phyloP scores from a whole-genome alignment of 2,888 invertebrate species.

The Cheiracanthium punctorium region DNA sequence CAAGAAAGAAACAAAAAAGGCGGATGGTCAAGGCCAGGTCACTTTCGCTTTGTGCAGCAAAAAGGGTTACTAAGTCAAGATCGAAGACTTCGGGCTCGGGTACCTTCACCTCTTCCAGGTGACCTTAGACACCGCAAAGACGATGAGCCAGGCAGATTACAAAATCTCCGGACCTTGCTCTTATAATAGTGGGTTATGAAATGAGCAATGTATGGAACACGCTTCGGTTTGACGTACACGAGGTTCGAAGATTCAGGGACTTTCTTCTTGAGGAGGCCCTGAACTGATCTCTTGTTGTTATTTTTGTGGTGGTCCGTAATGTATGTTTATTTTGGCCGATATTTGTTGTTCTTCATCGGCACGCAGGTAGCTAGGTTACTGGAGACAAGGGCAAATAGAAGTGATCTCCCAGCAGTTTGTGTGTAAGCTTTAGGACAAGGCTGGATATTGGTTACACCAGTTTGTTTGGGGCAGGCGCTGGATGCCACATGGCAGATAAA shows the following conservation, averaged over 20 bases:
- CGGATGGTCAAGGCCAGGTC: neutral
- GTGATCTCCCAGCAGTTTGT: neutral
- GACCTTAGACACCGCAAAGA: neutral
- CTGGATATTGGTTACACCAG: neutral
- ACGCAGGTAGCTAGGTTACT: neutral
- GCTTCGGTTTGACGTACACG: neutral
- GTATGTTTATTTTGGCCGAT: neutral
- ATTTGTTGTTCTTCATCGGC: neutral
- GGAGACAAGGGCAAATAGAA: neutral
- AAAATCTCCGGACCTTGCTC: slow-evolving; percentile 1
- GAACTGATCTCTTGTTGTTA: neutral
- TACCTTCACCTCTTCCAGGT: slow-evolving; percentile 5
- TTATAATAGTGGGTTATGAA: neutral
- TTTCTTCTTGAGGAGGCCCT: neutral
- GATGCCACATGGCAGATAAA: too few species aligned
- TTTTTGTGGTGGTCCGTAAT: neutral
- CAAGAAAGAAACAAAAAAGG: too few species aligned
- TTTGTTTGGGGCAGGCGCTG: too few species aligned
- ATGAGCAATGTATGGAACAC: too few species aligned
- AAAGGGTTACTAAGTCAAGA: slow-evolving; percentile 1
- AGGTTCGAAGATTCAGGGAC: slow-evolving; percentile 7
- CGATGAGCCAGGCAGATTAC: neutral
- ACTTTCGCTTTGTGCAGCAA: neutral
- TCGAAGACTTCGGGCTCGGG: slow-evolving; percentile 8
- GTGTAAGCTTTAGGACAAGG: neutral